phyloP scores from a whole-genome alignment of 2,888 invertebrate genomes.

The Subacronicta megacephala region DNA sequence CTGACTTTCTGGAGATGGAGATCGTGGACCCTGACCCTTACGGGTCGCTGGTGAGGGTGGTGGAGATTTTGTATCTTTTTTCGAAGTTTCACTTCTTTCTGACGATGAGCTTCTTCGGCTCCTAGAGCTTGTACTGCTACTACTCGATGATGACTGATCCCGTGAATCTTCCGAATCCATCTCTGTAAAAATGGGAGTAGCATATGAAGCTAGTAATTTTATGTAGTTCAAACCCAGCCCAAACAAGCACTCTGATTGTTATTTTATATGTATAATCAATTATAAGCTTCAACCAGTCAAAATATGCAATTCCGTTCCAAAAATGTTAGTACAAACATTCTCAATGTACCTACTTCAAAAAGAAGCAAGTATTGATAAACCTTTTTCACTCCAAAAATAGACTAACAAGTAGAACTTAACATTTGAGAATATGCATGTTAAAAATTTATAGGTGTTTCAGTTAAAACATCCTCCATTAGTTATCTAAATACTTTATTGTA shows the following conservation, averaged over 20 bases:
- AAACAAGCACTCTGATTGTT: slow-evolving; percentile 67
- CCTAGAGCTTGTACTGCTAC: slow-evolving; percentile 85
- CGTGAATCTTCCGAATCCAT: slow-evolving; percentile 91
- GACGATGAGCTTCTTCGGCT: slow-evolving; percentile 83
- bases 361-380: slow-evolving; percentile 41
- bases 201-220: slow-evolving; percentile 56
- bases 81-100: slow-evolving; percentile 76
- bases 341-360: slow-evolving; percentile 43
- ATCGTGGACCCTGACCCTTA: slow-evolving; percentile 68
- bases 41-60: slow-evolving; percentile 63
- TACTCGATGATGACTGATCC: slow-evolving; percentile 86
- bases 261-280: slow-evolving; percentile 53
- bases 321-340: slow-evolving; percentile 65
- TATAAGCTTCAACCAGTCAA: slow-evolving; percentile 62
- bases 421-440: slow-evolving; percentile 15
- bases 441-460: slow-evolving; percentile 6
- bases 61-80: slow-evolving; percentile 78
- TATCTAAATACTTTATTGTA: slow-evolving; percentile 9
- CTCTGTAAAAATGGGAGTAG: slow-evolving; percentile 74
- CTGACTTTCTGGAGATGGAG: slow-evolving; percentile 72
- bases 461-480: slow-evolving; percentile 1
- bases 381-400: slow-evolving; percentile 4
- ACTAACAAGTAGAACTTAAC: background rate
- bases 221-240: slow-evolving; percentile 57
- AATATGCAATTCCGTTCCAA: slow-evolving; percentile 47